Base-by-base conservation (phyloP, 2,113 vertebrate genomes). In the Saguinus midas region DNA sequence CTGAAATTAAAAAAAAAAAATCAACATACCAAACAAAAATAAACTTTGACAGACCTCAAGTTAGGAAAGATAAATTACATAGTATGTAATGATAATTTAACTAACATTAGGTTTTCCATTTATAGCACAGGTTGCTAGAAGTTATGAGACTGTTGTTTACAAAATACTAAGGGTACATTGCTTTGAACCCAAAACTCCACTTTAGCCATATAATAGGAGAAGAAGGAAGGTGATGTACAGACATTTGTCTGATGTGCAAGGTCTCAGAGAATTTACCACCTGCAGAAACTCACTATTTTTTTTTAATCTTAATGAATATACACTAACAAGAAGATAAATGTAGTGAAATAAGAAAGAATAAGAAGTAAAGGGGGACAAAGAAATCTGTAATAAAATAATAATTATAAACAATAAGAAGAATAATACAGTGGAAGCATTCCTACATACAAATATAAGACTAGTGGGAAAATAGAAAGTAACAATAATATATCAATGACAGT, bases 361-460 rank as follows among this genome's bases (percentile, higher is more conserved):
- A 92, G 25, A 64, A 85, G 55, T 58, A 68, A 50, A 9, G 27
- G 23, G 8, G 9, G 12, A 25, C 35, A 48, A 81, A 75, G 21
- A 87, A 78, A 58, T 61, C 11, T 1, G 2, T 32, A 23, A 83
- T 76, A 61, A 81, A 50, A 48, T 25, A 52, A 20, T 23, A 20
- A 66, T 32, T 81, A 43, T 25, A 16, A n/a, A 18, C 40, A 70
- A 6, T 23, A 27, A 82, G 14, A 81, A 66, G 0, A 8, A 17
- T 35, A 43, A 29, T 50, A 0, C 1, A 32, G 25, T 7, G 11
- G 45, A 68, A 68, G 29, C 0, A 40, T 13, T 90, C 1, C 0
- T 7, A 57, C 17, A 55, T 76, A 48, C 12, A n/a, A 17, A 83
- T 82, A 27, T 76, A 66, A 82, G 35, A 70, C 16, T 21, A 1